Evolutionary conservation across 2,888 invertebrate genomes (phyloP), one percentile per base, ranked within the genome.

Genomic region (Exephanes ischioxanthus): DNA sequence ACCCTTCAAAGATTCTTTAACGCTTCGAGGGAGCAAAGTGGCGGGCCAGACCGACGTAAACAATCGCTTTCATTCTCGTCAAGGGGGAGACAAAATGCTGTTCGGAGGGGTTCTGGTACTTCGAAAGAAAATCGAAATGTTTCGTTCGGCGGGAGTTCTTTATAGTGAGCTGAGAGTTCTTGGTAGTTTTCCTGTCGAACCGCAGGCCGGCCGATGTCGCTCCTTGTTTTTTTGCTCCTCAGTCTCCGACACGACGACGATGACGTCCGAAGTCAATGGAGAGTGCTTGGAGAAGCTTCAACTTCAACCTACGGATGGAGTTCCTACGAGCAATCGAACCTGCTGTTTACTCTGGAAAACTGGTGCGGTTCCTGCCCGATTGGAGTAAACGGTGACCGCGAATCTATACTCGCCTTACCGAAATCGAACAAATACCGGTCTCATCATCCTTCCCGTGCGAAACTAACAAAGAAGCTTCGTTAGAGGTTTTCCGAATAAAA

Each of bases 401-500:
- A 55, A 53, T 19, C 11, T 7, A 22, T 4, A 7, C 19, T 22
- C 22, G 55, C 9, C 22, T 0, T 9, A 22, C 11, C 55, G 55
- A 55, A 26, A 22, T 0, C 22, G 26, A 58, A 58, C 9, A 58
- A 58, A 58, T 26, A 55, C 19, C 6, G 9, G 16, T 58, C 9
- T 45, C 6, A n/a, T 22, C 41, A 45, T 58, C 61, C 11, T 16
- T n/a, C 22, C 45, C 61, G 58, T 73, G 61, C 26, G 37, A 26
- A 41, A 16, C 41, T 22, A n/a, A 41, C 19, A 41, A 61, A 58
- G 45, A 2, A 61, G 41, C 3, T 58, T 45, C 26, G 61, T 61
- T 61, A 45, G 11, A 14, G 58, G 19, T 7, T 71, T 45, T 68
- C 80, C 45, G 45, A 78, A 85, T 70, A 70, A 85, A 82, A 81